A percentile compares a stretch with the other conserved stretches of the same genome.
phyloP scores from a whole-genome alignment of 2,113 vertebrate genomes.

The Epinephelus cyanopodus region DNA sequence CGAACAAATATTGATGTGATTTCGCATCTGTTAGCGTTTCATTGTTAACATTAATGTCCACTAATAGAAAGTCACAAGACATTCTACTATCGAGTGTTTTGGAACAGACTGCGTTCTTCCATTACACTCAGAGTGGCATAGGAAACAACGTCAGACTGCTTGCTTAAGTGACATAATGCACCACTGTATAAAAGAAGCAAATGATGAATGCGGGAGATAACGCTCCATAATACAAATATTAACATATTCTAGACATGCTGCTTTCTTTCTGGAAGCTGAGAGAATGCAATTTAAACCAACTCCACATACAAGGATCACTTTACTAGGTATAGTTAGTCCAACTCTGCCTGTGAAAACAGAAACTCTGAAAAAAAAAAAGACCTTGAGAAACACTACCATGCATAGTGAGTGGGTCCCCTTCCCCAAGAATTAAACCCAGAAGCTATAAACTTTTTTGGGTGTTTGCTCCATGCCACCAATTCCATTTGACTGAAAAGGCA shows the following conservation, averaged over 20 bases:
- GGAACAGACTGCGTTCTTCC: slow-evolving; percentile 30
- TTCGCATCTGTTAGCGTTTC: neutral
- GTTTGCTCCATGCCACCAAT: too few relatives aligned
- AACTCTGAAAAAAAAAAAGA: too few relatives aligned
- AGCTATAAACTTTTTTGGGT: too few relatives aligned
- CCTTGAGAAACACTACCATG: too few relatives aligned
- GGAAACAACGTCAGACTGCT: slow-evolving; percentile 22
- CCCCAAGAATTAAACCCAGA: too few relatives aligned
- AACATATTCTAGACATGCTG: slow-evolving; percentile 4
- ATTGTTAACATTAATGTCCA: slow-evolving; percentile 7
- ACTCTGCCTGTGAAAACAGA: neutral
- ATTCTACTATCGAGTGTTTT: slow-evolving; percentile 19
- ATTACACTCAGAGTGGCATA: slow-evolving; percentile 8
- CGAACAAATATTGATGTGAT: neutral
- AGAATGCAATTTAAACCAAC: neutral
- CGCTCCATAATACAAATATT: slow-evolving; percentile 36
- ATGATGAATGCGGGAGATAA: slow-evolving; percentile 25
- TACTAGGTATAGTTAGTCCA: neutral
- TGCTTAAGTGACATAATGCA: slow-evolving; percentile 10
- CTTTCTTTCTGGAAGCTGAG: slow-evolving; percentile 24
- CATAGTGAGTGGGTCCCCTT: too few relatives aligned
- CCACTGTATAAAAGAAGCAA: slow-evolving; percentile 20
- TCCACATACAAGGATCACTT: neutral
- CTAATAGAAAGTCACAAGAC: slow-evolving; percentile 15
- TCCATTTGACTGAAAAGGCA: too few relatives aligned